These are phyloP conservation scores for Lophius piscatorius DNA, from an alignment of 2,113 vertebrate genomes.

Conservation along the genomic window DNA sequence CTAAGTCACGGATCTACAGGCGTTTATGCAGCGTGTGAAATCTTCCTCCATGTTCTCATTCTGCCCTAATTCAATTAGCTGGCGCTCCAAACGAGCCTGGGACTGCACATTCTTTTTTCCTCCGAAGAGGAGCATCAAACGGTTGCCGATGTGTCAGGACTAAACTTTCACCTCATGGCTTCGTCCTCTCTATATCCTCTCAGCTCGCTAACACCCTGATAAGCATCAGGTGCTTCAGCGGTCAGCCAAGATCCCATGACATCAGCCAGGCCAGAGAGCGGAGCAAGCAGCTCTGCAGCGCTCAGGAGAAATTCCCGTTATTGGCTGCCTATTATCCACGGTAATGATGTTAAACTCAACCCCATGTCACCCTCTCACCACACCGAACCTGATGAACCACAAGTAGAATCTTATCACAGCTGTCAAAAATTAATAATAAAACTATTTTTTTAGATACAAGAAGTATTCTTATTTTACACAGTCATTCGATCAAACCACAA, in stretches of 20 bases:
- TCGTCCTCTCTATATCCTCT: constrained; percentile 25
- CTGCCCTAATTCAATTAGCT: constrained; percentile 81
- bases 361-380: neutral
- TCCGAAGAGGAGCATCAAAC: constrained; percentile 22
- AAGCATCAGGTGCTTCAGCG: constrained; percentile 64
- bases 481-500: no score
- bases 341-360: constrained; percentile 47
- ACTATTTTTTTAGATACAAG: no score
- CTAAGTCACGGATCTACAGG: constrained; percentile 74
- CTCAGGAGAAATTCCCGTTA: constrained; percentile 26
- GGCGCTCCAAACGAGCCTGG: constrained; percentile 62
- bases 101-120: constrained; percentile 25
- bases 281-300: constrained; percentile 30
- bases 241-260: constrained; percentile 77
- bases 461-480: no score
- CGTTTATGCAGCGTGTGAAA: constrained; percentile 74
- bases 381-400: no score
- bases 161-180: constrained; percentile 51
- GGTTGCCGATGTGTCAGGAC: constrained; percentile 41
- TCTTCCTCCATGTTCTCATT: constrained; percentile 71
- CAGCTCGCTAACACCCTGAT: constrained; percentile 59
- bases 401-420: no score
- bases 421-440: no score
- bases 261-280: constrained; percentile 47
- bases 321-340: constrained; percentile 23